Conservation (phyloP, 2,888 invertebrate genomes). For the Prenolepis imparis region DNA sequence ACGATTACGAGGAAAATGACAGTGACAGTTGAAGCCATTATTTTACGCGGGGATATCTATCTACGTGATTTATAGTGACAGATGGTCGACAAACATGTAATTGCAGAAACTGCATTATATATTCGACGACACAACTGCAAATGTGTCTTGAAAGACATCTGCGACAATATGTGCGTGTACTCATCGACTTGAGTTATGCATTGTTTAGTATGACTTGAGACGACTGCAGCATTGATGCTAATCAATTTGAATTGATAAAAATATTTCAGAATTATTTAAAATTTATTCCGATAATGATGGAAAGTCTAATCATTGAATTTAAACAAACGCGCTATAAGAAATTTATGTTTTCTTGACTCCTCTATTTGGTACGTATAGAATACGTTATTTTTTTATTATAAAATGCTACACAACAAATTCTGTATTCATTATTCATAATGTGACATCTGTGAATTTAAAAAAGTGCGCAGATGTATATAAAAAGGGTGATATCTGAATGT, state of each 20-base stretch:
- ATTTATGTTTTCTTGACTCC: background rate
- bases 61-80: background rate
- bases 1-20: background rate
- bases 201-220: background rate
- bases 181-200: background rate
- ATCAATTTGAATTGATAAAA: background rate
- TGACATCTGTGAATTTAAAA: background rate
- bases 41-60: background rate
- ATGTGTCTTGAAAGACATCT: background rate
- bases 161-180: background rate
- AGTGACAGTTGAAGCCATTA: constrained; percentile 8
- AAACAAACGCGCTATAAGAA: background rate
- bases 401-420: background rate
- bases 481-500: background rate
- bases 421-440: background rate
- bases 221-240: background rate
- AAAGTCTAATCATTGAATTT: background rate
- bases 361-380: background rate
- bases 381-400: background rate
- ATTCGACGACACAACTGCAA: background rate
- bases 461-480: background rate
- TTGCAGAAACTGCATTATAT: background rate
- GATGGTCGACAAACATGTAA: background rate
- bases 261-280: background rate
- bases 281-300: background rate